Evolutionary conservation across 2,113 vertebrate genomes (phyloP), one percentile per base, ranked within the genome.

Genomic region (Vidua chalybeata): DNA sequence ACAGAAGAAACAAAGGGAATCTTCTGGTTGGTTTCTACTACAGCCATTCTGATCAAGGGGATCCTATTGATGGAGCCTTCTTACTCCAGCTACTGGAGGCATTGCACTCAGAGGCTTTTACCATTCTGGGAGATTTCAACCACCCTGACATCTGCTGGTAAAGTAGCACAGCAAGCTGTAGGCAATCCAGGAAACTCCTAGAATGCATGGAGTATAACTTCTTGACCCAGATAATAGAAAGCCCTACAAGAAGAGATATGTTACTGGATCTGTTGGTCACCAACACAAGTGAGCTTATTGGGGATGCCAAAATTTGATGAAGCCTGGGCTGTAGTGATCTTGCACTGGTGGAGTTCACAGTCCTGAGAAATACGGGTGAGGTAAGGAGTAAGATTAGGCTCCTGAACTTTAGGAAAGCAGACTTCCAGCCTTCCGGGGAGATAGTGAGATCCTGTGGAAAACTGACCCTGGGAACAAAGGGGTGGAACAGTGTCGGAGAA

Each of bases 21-120:
- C 26, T 45, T 37, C 31, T 45, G 26, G 9, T 27, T 58, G 16
- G 13, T 41, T 21, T 49, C 16, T 58, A 67, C 26, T 51, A 23
- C 22, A 61, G 39, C 28, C n/a, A 0, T 0, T 15, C n/a, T 55
- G 24, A 62, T 63, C n/a, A 48, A 46, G 23, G 18, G 23, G 10
- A 54, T 52, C 19, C 64, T 78, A 11, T 28, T 55, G 56, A 62
- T 16, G 28, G 13, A 71, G 8, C 13, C 15, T 71, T 55, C 39
- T 55, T n/a, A n/a, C 20, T 79, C 24, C 48, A 79, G 23, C 28
- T 55, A 41, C 15, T n/a, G 55, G 12, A 28, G 39, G 10, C 24
- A 63, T 33, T 1, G 2, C 24, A 22, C 23, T 39, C 0, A 0
- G 39, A 69, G n/a, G n/a, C 19, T 62, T 28, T 62, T 15, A 15